Evolutionary conservation across 2,113 vertebrate species (phyloP).

Genomic region (Sula dactylatra): DNA sequence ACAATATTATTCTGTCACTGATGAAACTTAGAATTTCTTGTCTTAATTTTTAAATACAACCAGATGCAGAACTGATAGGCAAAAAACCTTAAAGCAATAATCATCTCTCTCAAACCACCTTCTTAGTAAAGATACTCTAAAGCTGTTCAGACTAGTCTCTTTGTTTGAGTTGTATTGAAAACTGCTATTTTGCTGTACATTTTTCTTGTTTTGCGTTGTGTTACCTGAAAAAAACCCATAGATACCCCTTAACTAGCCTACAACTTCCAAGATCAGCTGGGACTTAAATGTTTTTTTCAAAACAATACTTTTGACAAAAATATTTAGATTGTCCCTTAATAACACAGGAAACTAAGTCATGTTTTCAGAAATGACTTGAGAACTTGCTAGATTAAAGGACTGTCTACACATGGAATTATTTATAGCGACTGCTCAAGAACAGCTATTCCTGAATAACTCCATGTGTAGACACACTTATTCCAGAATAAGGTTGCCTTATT

Average conservation of each 20-base stretch:
- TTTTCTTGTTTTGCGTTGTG: background rate
- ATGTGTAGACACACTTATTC: constrained; percentile 3
- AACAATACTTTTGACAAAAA: constrained; percentile 11
- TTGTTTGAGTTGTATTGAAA: background rate
- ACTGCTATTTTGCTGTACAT: background rate
- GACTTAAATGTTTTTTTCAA: background rate
- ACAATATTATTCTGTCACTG: background rate
- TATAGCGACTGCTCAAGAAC: constrained; percentile 26
- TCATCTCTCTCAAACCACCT: background rate
- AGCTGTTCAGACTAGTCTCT: background rate
- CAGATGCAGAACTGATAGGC: background rate
- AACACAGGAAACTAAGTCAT: constrained; percentile 27
- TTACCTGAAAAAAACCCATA: background rate
- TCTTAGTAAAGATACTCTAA: background rate
- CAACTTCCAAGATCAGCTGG: background rate
- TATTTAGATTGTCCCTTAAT: background rate
- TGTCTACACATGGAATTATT: constrained; percentile 19
- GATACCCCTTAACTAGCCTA: background rate
- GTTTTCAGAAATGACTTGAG: constrained; percentile 35
- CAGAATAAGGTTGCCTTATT: constrained; percentile 31
- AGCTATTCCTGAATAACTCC: constrained; percentile 1
- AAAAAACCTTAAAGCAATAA: background rate
- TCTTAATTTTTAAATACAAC: background rate
- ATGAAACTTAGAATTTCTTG: background rate
- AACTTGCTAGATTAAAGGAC: constrained; percentile 44